Evolutionary conservation across 2,797 vertebrate species (phyloP).

Genomic region (Simalia tracyae): DNA sequence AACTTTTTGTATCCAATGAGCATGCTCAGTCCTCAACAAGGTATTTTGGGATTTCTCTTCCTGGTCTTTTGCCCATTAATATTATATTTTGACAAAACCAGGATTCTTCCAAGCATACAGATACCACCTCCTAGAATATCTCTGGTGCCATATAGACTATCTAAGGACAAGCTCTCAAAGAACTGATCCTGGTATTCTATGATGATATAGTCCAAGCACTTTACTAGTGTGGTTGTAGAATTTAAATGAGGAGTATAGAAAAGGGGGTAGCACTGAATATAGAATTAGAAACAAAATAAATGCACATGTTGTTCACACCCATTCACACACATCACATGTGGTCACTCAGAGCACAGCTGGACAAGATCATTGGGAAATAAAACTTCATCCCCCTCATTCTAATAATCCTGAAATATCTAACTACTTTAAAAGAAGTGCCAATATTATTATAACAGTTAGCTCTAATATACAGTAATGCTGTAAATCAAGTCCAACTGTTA

Average conservation of each 20-base stretch:
- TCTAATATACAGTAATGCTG: not conserved
- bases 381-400: not conserved
- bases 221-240: not conserved
- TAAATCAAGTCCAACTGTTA: not conserved
- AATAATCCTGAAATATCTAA: not conserved
- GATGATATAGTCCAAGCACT: not conserved
- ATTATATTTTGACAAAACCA: not conserved
- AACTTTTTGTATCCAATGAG: not conserved
- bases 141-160: not conserved
- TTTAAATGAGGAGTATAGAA: not conserved
- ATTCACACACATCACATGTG: not conserved
- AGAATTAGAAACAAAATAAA: not conserved
- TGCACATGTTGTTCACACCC: not conserved
- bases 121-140: not conserved
- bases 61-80: not conserved
- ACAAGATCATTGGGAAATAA: not conserved
- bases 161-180: not conserved
- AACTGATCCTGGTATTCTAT: not conserved
- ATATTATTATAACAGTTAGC: not conserved
- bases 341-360: not conserved
- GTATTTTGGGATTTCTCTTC: not conserved
- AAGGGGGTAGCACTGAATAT: not conserved
- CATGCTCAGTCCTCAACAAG: not conserved
- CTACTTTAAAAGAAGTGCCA: not conserved
- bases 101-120: not conserved